A percentile compares a stretch with the other conserved stretches of the same genome.
Conservation (phyloP, 2,113 vertebrate species). For the Leptobrachium ailaonicum region DNA sequence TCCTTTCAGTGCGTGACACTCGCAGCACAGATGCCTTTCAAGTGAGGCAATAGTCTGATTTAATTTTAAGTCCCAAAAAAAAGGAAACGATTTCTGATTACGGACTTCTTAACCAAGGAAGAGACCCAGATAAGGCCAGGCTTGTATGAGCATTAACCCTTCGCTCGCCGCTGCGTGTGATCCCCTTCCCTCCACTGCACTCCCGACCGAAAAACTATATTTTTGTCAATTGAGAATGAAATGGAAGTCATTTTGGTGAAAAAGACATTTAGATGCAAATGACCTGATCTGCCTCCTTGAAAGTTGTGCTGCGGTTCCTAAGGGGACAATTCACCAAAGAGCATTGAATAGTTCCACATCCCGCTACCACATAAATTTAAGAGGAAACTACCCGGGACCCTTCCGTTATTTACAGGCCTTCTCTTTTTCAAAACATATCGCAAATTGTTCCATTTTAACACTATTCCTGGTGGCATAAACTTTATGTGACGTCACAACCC, state of each 20-base stretch:
- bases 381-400: background rate
- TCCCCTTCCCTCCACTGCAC: background rate
- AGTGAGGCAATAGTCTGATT: too few relatives aligned
- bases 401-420: conserved; percentile 9
- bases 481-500: too few relatives aligned
- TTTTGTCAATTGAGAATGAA: conserved; percentile 1
- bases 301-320: conserved; percentile 34
- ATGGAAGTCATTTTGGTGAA: conserved; percentile 13
- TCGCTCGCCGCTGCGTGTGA: background rate
- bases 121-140: too few relatives aligned
- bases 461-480: too few relatives aligned
- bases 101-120: too few relatives aligned
- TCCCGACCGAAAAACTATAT: background rate
- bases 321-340: conserved; percentile 41
- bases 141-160: background rate
- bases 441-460: too few relatives aligned
- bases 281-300: conserved; percentile 2
- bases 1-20: too few relatives aligned
- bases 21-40: too few relatives aligned
- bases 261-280: conserved; percentile 45
- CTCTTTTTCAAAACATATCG: background rate
- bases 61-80: too few relatives aligned
- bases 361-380: conserved; percentile 4
- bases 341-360: conserved; percentile 27
- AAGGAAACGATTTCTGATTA: too few relatives aligned